These are phyloP conservation scores for Chrysolina oricalcia DNA, from an alignment of 2,888 invertebrate genomes.

Conservation along the genomic window DNA sequence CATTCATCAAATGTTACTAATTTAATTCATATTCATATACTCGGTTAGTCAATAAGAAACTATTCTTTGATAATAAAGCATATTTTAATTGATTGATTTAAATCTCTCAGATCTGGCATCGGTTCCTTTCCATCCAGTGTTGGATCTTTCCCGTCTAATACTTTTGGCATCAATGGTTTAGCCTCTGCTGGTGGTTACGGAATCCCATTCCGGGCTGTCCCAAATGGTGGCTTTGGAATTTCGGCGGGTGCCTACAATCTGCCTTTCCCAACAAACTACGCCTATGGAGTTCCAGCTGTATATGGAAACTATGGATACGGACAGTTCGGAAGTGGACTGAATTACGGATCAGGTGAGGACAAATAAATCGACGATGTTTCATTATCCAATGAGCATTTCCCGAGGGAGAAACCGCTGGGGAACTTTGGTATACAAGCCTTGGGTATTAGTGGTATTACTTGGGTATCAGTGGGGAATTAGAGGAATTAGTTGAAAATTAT, in stretches of 20 bases:
- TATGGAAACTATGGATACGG: not conserved
- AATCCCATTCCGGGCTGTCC: not conserved
- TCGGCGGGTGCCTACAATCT: not conserved
- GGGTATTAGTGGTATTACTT: too few species aligned
- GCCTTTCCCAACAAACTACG: not conserved
- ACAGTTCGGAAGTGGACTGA: not conserved
- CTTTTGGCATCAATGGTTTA: constrained; percentile 1
- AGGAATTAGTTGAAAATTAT: too few species aligned
- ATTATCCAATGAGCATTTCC: too few species aligned
- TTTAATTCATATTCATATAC: too few species aligned
- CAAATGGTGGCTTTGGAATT: not conserved
- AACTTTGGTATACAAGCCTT: too few species aligned
- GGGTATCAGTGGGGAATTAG: too few species aligned
- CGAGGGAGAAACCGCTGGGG: too few species aligned
- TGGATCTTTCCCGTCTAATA: not conserved
- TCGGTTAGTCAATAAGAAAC: too few species aligned
- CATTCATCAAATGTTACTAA: too few species aligned
- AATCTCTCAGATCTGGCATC: not conserved
- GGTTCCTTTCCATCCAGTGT: not conserved
- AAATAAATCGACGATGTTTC: not conserved
- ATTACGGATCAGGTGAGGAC: not conserved
- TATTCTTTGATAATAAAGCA: too few species aligned
- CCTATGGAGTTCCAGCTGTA: not conserved
- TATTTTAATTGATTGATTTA: too few species aligned
- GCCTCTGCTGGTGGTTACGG: not conserved